Base-by-base conservation (phyloP, 2,888 invertebrate genomes). In the Lithophane socia region DNA sequence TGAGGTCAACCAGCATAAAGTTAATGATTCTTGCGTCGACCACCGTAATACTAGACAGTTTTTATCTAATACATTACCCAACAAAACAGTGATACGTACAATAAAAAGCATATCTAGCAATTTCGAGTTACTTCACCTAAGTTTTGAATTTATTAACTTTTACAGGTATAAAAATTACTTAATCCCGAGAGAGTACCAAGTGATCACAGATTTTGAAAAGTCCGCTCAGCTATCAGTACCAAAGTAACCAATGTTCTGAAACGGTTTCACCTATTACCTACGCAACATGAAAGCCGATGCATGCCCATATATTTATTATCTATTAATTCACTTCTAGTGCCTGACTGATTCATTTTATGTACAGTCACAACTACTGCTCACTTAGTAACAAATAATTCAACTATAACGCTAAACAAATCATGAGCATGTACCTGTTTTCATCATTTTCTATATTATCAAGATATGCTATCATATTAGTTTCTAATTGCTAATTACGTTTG, bases 111-210 rank as follows among this genome's bases (percentile, higher is more conserved):
- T 89, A 90, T 86, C 90, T 92, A 93, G 91, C 90, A 92, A 93
- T 94, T 93, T 93, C 86, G 90, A 92, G 88, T 90, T 89, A 74
- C 47, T 89, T 87, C 77, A 79, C 87, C 86, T 90, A 90, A 89
- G 83, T 90, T 92, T 92, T 91, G 90, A 92, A 92, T 91, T 81
- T 81, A 77, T 82, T 85, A 89, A 91, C 85, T 92, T 93, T 92
- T 94, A 92, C 91, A 93, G 92, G 91, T 94, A 94, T 93, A 94
- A 94, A 95, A 94, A 94, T 91, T 93, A 94, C 95, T 95, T 96
- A 95, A 95, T 92, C 94, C 93, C 93, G 92, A 96, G 96, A 96
- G 96, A 96, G 96, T 96, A 96, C 96, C 95, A 96, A 94, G 95
- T 96, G 95, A 96, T 96, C 96, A 96, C 96, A 96, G 96, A 96